phyloP scores from a whole-genome alignment of 1,140 invertebrate genomes.

The Cheumatopsyche charites region DNA sequence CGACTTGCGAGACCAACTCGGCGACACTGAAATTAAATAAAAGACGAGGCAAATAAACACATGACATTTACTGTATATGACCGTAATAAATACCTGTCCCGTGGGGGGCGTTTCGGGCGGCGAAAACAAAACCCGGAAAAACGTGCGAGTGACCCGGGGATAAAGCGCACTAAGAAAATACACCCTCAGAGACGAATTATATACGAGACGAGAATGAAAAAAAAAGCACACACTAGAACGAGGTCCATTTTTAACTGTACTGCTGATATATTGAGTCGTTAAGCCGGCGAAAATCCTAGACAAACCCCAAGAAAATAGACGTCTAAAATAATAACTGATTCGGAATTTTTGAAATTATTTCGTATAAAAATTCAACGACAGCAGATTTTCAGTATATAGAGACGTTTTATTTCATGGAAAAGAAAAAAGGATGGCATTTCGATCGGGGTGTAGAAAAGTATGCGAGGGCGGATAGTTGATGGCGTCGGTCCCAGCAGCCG shows the following conservation, averaged over 20 bases:
- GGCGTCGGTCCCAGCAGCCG: background rate
- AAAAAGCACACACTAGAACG: background rate
- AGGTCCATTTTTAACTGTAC: slow-evolving; percentile 3
- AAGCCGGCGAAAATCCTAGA: too few species aligned
- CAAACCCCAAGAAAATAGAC: too few species aligned
- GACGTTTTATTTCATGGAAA: too few species aligned
- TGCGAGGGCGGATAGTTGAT: slow-evolving; percentile 1
- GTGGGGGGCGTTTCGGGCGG: slow-evolving; percentile 10
- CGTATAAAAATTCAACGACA: too few species aligned
- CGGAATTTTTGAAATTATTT: too few species aligned
- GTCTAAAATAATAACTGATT: too few species aligned
- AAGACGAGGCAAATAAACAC: slow-evolving; percentile 31
- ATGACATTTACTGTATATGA: slow-evolving; percentile 34
- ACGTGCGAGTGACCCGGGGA: slow-evolving; percentile 4
- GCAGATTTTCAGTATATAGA: too few species aligned
- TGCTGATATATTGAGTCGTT: too few species aligned
- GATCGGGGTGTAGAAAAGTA: background rate
- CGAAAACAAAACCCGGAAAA: slow-evolving; percentile 10
- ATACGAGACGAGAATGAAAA: too few species aligned
- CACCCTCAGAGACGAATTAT: background rate
- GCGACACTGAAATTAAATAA: slow-evolving; percentile 34
- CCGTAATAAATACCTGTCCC: slow-evolving; percentile 38
- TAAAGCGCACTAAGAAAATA: slow-evolving; percentile 7
- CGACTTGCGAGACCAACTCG: background rate
- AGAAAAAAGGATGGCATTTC: background rate